These are phyloP conservation scores for Calameuta idolon DNA, from an alignment of 2,888 invertebrate species.

Conservation along the genomic window DNA sequence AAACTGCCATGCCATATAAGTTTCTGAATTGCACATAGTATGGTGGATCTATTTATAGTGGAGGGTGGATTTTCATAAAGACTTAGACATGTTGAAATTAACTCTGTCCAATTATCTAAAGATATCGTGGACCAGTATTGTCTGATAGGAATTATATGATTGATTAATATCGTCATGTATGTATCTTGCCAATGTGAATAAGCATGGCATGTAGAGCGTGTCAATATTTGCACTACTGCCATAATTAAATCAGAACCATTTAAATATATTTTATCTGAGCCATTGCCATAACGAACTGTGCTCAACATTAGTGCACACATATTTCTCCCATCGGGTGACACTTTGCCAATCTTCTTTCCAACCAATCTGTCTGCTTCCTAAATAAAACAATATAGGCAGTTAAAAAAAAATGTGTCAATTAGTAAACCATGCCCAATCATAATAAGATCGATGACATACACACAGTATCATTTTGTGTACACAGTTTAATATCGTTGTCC, in stretches of 20 bases:
- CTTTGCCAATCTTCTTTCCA: slow-evolving; percentile 5
- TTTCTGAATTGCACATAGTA: slow-evolving; percentile 67
- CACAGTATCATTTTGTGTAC: slow-evolving; percentile 42
- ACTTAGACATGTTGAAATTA: slow-evolving; percentile 41
- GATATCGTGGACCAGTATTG: slow-evolving; percentile 70
- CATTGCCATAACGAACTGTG: slow-evolving; percentile 19
- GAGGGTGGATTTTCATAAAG: slow-evolving; percentile 57
- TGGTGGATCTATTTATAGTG: slow-evolving; percentile 64
- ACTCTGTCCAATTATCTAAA: slow-evolving; percentile 71
- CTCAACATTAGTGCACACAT: slow-evolving; percentile 25
- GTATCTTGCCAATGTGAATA: slow-evolving; percentile 65
- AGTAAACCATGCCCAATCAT: not conserved
- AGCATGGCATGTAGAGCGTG: not conserved
- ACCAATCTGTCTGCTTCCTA: slow-evolving; percentile 52
- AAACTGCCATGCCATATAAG: slow-evolving; percentile 67
- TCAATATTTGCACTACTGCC: slow-evolving; percentile 43
- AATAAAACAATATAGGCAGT: not conserved
- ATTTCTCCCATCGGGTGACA: slow-evolving; percentile 5
- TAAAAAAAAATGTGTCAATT: not conserved
- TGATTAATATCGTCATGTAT: slow-evolving; percentile 71
- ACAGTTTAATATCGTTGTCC: slow-evolving; percentile 40
- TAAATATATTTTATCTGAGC: slow-evolving; percentile 17
- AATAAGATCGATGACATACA: slow-evolving; percentile 53
- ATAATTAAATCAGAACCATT: slow-evolving; percentile 37
- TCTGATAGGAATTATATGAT: slow-evolving; percentile 70